Percentiles rank a stretch among this genome's conserved stretches.
Evolutionary conservation across 2,113 vertebrate genomes (phyloP).

Genomic region (Laticauda colubrina): DNA sequence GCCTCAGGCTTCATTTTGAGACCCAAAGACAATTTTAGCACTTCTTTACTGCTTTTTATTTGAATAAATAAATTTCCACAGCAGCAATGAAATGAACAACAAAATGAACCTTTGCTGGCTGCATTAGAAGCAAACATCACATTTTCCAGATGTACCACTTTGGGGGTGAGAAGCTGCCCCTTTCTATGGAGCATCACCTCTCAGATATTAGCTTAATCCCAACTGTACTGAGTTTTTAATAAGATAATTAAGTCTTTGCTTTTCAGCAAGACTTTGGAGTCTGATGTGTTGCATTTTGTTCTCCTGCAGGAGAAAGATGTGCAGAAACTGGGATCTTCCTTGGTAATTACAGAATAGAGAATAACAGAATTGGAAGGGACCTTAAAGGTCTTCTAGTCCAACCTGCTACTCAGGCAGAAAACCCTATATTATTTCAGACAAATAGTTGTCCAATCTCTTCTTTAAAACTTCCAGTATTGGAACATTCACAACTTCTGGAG

Average conservation of each 20-base stretch:
- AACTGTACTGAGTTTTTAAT: neutral
- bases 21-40: neutral
- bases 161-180: neutral
- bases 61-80: neutral
- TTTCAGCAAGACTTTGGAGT: neutral
- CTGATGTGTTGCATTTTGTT: neutral
- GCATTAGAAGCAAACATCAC: neutral
- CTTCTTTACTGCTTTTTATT: neutral
- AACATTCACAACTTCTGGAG: no score
- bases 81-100: neutral
- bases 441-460: no score
- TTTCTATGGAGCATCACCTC: neutral
- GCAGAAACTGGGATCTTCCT: neutral
- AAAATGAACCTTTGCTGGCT: neutral
- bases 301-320: neutral
- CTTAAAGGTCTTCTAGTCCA: no score
- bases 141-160: neutral
- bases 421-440: no score
- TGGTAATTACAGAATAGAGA: neutral
- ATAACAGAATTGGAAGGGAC: no score
- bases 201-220: neutral
- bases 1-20: neutral
- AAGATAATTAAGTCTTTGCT: neutral
- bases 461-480: no score
- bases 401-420: no score